Conservation (phyloP, 1,140 invertebrate genomes). For the Ditylenchus dipsaci region DNA sequence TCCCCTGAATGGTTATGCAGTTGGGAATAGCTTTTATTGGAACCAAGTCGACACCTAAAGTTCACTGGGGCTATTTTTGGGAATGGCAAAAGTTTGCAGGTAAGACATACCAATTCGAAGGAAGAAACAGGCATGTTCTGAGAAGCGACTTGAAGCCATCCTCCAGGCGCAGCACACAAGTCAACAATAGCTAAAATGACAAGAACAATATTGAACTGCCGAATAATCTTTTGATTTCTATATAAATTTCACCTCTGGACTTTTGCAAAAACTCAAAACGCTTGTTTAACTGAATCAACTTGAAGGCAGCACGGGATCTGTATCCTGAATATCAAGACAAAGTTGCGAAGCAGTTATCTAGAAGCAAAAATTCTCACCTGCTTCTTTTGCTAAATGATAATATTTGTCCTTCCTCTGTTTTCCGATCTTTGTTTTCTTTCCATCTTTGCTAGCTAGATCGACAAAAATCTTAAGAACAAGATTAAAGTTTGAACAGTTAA, state of each 20-base stretch:
- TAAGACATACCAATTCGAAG: conserved; percentile 71
- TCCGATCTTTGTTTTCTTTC: conserved; percentile 91
- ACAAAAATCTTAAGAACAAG: not conserved
- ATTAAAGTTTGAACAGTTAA: too few relatives aligned
- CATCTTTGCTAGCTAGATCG: conserved; percentile 65
- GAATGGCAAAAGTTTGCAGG: not conserved
- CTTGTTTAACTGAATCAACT: conserved; percentile 92
- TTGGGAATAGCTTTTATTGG: conserved; percentile 88
- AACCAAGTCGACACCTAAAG: conserved; percentile 82
- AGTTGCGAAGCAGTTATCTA: not conserved
- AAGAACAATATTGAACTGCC: too few relatives aligned
- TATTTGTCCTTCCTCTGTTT: conserved; percentile 96
- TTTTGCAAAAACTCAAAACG: conserved; percentile 95
- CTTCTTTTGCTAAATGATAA: conserved; percentile 96
- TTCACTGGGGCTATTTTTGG: not conserved
- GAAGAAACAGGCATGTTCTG: conserved; percentile 96
- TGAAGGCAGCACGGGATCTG: conserved; percentile 93
- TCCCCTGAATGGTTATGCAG: conserved; percentile 85
- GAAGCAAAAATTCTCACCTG: conserved; percentile 66
- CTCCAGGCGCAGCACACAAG: conserved; percentile 96
- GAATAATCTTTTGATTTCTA: too few relatives aligned
- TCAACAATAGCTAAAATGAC: conserved; percentile 79
- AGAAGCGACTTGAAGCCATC: conserved; percentile 99
- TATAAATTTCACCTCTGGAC: conserved; percentile 60
- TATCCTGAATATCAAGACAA: conserved; percentile 69